Evolutionary conservation across 2,797 vertebrate genomes (phyloP).

Genomic region (Capromys pilorides): DNA sequence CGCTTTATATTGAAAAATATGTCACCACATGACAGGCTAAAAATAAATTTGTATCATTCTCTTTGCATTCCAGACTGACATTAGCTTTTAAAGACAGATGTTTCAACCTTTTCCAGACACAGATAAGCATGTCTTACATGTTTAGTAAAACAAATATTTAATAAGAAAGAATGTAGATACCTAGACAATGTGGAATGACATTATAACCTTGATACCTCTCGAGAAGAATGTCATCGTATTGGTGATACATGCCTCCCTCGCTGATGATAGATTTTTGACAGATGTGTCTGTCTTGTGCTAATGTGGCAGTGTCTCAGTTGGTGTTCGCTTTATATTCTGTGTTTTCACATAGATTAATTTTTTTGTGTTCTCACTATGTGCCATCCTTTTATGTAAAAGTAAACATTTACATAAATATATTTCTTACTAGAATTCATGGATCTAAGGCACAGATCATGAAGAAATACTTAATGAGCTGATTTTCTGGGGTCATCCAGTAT

Average conservation of each 20-base stretch:
- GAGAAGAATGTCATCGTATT: neutral
- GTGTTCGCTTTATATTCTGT: neutral
- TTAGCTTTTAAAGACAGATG: constrained; percentile 47
- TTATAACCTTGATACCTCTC: neutral
- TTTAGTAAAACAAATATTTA: constrained; percentile 53
- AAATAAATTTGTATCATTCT: constrained; percentile 9
- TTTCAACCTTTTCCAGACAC: constrained; percentile 41
- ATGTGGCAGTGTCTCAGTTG: neutral
- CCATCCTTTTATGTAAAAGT: constrained; percentile 44
- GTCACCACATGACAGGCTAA: constrained; percentile 22
- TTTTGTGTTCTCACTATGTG: neutral
- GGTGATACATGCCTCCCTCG: neutral
- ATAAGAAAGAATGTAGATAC: neutral
- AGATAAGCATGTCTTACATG: neutral
- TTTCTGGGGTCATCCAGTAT: neutral
- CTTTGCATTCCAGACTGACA: constrained; percentile 5
- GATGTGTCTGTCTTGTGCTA: neutral
- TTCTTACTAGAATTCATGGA: constrained; percentile 6
- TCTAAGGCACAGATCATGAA: neutral
- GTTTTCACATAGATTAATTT: neutral
- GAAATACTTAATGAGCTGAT: neutral
- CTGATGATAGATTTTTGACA: neutral
- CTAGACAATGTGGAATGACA: neutral
- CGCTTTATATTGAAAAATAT: constrained; percentile 16
- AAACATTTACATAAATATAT: constrained; percentile 5